Evolutionary conservation across 1,140 invertebrate genomes (phyloP).

Genomic region (Maniola jurtina): DNA sequence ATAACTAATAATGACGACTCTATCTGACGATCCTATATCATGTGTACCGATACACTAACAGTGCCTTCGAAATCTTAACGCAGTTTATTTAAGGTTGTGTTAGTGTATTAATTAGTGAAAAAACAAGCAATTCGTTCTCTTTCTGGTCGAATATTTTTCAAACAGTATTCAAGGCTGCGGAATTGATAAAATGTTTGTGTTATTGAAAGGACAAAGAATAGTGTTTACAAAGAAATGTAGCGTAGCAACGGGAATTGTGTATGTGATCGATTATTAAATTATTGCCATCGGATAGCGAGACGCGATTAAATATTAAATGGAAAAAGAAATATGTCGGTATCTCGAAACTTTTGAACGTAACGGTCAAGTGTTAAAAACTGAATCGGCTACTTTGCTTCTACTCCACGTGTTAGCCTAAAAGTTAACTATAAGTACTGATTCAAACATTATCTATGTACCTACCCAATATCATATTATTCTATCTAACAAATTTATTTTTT

Average conservation of each 20-base stretch:
- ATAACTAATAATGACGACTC: constrained; percentile 38
- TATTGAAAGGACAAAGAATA: constrained; percentile 51
- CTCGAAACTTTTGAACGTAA: constrained; percentile 15
- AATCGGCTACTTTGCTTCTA: neutral
- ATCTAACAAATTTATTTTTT: no score
- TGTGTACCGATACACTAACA: constrained; percentile 48
- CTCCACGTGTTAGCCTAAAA: neutral
- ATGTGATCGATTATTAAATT: constrained; percentile 45
- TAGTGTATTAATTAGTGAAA: constrained; percentile 21
- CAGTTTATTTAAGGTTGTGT: constrained; percentile 30
- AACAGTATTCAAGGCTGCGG: constrained; percentile 23
- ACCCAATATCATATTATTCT: no score
- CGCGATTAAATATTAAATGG: neutral
- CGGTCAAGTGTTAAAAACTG: constrained; percentile 1
- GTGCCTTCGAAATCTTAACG: constrained; percentile 49
- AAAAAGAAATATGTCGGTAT: neutral
- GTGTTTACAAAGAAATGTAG: constrained; percentile 70
- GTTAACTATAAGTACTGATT: no score
- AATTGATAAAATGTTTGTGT: constrained; percentile 27
- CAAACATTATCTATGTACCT: no score
- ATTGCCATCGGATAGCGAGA: constrained; percentile 10
- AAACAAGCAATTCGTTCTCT: neutral
- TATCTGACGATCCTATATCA: constrained; percentile 48
- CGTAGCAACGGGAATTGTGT: constrained; percentile 59
- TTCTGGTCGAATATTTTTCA: constrained; percentile 13